A percentile compares a stretch with the other conserved stretches of the same genome.
phyloP scores from a whole-genome alignment of 1,140 invertebrate species.

The Goniozus legneri region DNA sequence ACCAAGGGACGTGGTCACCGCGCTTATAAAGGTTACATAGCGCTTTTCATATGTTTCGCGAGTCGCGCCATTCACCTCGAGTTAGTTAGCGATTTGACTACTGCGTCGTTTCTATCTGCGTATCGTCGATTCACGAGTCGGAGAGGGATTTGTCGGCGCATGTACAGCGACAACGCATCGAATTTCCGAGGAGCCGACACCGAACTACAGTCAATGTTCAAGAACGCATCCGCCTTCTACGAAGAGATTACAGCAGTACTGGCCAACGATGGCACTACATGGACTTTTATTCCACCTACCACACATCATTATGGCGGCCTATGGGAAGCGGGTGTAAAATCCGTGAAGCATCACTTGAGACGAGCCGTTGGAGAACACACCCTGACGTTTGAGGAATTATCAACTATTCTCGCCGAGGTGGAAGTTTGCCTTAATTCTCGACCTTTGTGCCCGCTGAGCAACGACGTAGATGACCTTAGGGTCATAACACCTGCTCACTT shows the following conservation, averaged over 20 bases:
- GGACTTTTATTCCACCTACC: too few species aligned
- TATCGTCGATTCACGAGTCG: slow-evolving; percentile 17
- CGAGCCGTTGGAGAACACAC: too few species aligned
- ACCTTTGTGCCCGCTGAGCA: too few species aligned
- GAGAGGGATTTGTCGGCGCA: slow-evolving; percentile 8
- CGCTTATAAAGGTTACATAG: slow-evolving; percentile 28
- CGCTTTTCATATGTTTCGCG: slow-evolving; percentile 23
- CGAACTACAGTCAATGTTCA: slow-evolving; percentile 14
- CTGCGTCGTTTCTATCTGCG: slow-evolving; percentile 32
- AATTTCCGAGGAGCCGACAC: slow-evolving; percentile 19
- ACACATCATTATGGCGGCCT: too few species aligned
- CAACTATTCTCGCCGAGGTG: too few species aligned
- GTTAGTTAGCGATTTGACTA: slow-evolving; percentile 27
- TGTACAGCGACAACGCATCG: slow-evolving; percentile 25
- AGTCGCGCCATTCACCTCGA: slow-evolving; percentile 41
- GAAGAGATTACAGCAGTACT: background rate
- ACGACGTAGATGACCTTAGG: too few species aligned
- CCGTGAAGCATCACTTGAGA: too few species aligned
- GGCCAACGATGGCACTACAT: background rate
- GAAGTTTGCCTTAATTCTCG: too few species aligned
- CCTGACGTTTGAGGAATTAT: too few species aligned
- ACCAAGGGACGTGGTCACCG: slow-evolving; percentile 15
- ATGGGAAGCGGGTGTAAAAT: too few species aligned
- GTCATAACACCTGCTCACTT: too few species aligned
- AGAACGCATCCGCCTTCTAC: background rate